These are phyloP conservation scores for Microctenopoma stevenorrisi DNA, from an alignment of 2,797 vertebrate genomes.

Conservation along the genomic window DNA sequence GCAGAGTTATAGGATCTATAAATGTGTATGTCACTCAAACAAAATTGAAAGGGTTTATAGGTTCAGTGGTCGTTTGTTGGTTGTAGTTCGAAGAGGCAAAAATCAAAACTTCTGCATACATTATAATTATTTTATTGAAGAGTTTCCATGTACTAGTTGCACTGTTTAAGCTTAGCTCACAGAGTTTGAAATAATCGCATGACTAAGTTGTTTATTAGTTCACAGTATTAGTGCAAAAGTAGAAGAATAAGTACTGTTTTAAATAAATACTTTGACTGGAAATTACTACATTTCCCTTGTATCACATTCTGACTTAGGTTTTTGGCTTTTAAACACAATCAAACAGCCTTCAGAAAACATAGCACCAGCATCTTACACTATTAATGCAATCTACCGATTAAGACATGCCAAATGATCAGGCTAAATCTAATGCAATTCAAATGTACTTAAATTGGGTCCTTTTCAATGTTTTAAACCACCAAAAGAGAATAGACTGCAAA, in stretches of 20 bases:
- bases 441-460: not conserved
- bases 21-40: constrained; percentile 11
- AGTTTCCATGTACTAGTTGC: constrained; percentile 54
- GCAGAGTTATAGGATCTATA: constrained; percentile 15
- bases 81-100: not conserved
- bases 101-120: constrained; percentile 11
- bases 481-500: constrained; percentile 25
- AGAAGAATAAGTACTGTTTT: constrained; percentile 56
- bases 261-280: constrained; percentile 24
- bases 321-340: constrained; percentile 59
- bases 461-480: constrained; percentile 11
- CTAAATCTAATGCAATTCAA: not conserved
- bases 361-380: constrained; percentile 42
- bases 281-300: constrained; percentile 36
- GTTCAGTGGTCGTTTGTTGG: not conserved
- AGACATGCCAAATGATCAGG: not conserved
- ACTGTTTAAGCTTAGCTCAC: constrained; percentile 64
- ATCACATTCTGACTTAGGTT: constrained; percentile 45
- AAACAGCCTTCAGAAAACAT: constrained; percentile 27
- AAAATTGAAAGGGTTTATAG: not conserved
- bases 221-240: constrained; percentile 72
- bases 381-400: constrained; percentile 24
- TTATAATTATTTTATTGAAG: constrained; percentile 47
- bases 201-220: constrained; percentile 51
- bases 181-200: constrained; percentile 54